Evolutionary conservation across 2,888 invertebrate species (phyloP).

Genomic region (Ellobium chinense): DNA sequence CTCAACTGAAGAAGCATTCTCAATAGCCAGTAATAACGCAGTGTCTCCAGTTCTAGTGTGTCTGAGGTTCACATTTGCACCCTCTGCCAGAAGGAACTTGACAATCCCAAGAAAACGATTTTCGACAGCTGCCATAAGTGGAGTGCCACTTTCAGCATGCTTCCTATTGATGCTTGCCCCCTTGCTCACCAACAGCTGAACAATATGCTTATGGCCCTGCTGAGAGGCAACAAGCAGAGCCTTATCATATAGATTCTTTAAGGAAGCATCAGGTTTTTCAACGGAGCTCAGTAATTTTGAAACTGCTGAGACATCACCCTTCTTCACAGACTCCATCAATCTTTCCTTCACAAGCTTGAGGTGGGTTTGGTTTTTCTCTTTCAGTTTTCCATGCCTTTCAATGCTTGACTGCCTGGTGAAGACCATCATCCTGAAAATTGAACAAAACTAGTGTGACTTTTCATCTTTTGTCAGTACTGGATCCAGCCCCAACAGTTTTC

Average conservation of each 20-base stretch:
- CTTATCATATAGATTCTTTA: neutral
- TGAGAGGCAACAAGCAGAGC: neutral
- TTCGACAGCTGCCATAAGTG: neutral
- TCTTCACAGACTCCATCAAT: too few relatives aligned
- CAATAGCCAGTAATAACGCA: neutral
- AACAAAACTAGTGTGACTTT: too few relatives aligned
- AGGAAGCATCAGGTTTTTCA: neutral
- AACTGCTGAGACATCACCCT: neutral
- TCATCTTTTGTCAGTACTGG: too few relatives aligned
- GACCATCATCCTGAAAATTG: too few relatives aligned
- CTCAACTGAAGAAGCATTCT: neutral
- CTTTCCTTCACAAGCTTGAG: too few relatives aligned
- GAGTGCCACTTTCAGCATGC: neutral
- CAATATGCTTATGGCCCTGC: neutral
- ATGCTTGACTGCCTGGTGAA: too few relatives aligned
- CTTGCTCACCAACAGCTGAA: neutral
- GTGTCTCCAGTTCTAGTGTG: neutral
- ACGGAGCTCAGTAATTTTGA: neutral
- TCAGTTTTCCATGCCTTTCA: too few relatives aligned
- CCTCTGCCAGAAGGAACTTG: neutral
- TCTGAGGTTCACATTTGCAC: neutral
- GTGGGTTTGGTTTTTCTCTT: too few relatives aligned
- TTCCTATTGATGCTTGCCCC: neutral
- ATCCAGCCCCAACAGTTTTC: too few relatives aligned
- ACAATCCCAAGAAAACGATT: neutral